phyloP scores from a whole-genome alignment of 1,140 invertebrate species.

The Drosophila sturtevanti region DNA sequence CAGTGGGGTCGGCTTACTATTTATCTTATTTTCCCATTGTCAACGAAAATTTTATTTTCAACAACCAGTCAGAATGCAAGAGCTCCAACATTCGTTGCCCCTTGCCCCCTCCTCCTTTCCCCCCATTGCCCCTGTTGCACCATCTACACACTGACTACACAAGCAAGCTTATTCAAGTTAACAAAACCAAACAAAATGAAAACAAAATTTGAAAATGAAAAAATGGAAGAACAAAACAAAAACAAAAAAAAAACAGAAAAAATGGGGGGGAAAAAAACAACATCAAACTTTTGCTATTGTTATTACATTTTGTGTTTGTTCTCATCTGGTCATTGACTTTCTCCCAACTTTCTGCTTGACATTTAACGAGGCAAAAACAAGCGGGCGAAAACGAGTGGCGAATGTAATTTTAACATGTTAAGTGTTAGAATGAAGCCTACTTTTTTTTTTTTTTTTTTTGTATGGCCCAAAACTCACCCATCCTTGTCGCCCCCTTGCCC shows the following conservation, averaged over 20 bases:
- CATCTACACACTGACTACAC: slow-evolving; percentile 38
- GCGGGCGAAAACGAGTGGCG: slow-evolving; percentile 33
- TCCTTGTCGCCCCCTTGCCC: background rate
- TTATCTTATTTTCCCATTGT: slow-evolving; percentile 24
- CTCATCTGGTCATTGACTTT: slow-evolving; percentile 72
- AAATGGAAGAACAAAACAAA: slow-evolving; percentile 21
- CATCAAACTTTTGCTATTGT: slow-evolving; percentile 74
- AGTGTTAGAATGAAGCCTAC: slow-evolving; percentile 79
- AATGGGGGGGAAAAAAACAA: background rate
- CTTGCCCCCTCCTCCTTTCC: too few species aligned
- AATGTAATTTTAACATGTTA: slow-evolving; percentile 73
- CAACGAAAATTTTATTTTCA: slow-evolving; percentile 38
- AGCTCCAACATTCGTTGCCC: background rate
- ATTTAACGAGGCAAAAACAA: slow-evolving; percentile 64
- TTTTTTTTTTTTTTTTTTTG: too few species aligned
- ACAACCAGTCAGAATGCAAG: slow-evolving; percentile 27
- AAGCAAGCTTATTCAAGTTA: slow-evolving; percentile 73
- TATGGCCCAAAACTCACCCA: slow-evolving; percentile 23
- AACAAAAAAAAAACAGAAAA: background rate
- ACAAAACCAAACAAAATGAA: slow-evolving; percentile 37
- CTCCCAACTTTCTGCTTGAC: slow-evolving; percentile 71
- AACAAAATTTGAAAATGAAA: background rate
- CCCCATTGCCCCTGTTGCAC: background rate
- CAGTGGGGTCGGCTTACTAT: background rate
- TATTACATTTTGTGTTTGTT: slow-evolving; percentile 60